phyloP scores from a whole-genome alignment of 2,797 vertebrate genomes.

The Gephyroberyx darwinii region DNA sequence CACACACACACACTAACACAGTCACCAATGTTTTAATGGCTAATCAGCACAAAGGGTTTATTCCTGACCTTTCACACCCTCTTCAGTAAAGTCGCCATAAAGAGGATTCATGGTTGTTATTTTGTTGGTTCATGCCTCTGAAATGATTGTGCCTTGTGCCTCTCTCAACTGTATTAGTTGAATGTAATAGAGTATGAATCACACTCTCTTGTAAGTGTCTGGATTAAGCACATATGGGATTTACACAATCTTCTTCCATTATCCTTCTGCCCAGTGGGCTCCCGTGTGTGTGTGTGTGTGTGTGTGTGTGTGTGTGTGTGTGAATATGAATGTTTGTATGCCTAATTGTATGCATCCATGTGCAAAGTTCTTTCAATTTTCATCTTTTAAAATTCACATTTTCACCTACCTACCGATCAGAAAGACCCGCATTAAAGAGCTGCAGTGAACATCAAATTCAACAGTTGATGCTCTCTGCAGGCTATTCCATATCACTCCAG shows the following conservation, averaged over 20 bases:
- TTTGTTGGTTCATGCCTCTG: slow-evolving; percentile 62
- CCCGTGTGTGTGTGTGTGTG: slow-evolving; percentile 32
- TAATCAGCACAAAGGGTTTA: slow-evolving; percentile 68
- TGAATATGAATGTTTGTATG: slow-evolving; percentile 13
- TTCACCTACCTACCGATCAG: slow-evolving; percentile 36
- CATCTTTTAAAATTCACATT: slow-evolving; percentile 26
- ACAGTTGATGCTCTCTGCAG: slow-evolving; percentile 70
- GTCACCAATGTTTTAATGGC: slow-evolving; percentile 61
- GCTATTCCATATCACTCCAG: slow-evolving; percentile 71
- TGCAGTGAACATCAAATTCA: slow-evolving; percentile 64
- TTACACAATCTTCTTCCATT: slow-evolving; percentile 73
- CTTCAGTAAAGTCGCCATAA: slow-evolving; percentile 66
- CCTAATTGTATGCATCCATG: slow-evolving; percentile 33
- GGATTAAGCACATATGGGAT: slow-evolving; percentile 80
- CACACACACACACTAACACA: slow-evolving; percentile 10
- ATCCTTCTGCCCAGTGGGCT: slow-evolving; percentile 59
- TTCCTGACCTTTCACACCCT: slow-evolving; percentile 66
- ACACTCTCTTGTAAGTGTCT: slow-evolving; percentile 81
- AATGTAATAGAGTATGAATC: slow-evolving; percentile 81
- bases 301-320: not conserved
- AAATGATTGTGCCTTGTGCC: slow-evolving; percentile 61
- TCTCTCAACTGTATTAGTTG: slow-evolving; percentile 74
- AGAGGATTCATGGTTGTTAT: slow-evolving; percentile 76
- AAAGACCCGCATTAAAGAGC: slow-evolving; percentile 52
- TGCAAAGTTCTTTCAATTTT: slow-evolving; percentile 46